Base-by-base conservation (phyloP, 1,140 invertebrate genomes). In the Drosophila sproati region DNA sequence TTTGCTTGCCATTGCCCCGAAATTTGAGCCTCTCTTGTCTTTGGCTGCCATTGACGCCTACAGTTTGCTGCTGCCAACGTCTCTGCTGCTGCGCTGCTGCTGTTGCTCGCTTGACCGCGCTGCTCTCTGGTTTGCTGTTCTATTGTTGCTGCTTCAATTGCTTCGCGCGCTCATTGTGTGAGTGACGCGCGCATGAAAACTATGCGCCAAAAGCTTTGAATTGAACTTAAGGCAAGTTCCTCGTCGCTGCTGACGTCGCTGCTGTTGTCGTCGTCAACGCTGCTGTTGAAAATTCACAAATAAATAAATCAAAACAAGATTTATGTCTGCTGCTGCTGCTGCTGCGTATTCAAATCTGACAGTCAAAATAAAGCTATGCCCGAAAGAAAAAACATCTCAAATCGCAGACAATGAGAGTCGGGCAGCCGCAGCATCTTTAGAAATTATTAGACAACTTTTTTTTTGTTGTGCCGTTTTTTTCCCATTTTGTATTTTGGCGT, bases 251-350 rank as follows among this genome's bases (percentile, higher is more conserved):
- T 52, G 43, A 60, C 6, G 10, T n/a, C 39, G 37, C 12, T 32
- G 32, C 20, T 41, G 43, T 37, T 20, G 5, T 47, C 28, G 7
- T 10, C 7, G 20, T 5, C 47, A 32, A n/a, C 10, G 29, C 47
- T 71, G 51, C 56, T 68, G 45, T 54, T 48, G 6, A 56, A 48
- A 35, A 56, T 61, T 34, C 50, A 59, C 41, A 78, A 67, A 62
- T 68, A 71, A 67, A 78, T 82, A 82, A 85, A 78, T 85, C 78
- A 85, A 85, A 85, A 74, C 82, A 80, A 80, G 80, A 77, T 80
- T 83, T 79, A 79, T 83, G 72, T 73, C 77, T 63, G 77, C 57
- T 32, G 34, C 43, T 45, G 4, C 39, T 32, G 32, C 41, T 57
- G 70, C 47, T 54, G 63, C 48, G 77, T 69, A 79, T 79, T 79